These are phyloP conservation scores for Cartodere bifasciata DNA, from an alignment of 2,888 invertebrate species.

Conservation along the genomic window DNA sequence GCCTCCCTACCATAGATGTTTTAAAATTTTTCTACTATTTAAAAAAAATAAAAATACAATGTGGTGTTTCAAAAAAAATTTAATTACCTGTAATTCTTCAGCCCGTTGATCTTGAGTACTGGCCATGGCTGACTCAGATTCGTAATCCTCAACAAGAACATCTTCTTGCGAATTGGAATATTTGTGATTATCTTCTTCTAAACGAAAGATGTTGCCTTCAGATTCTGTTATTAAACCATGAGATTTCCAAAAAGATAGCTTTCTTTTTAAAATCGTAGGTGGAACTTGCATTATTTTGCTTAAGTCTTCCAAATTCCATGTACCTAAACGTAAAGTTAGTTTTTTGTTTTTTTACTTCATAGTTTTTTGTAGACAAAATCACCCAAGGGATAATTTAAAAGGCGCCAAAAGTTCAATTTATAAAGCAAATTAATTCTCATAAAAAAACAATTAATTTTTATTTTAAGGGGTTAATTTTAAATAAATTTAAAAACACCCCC, in stretches of 20 bases:
- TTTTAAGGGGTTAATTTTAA: too few relatives aligned
- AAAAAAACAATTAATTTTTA: too few relatives aligned
- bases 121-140: slow-evolving; percentile 87
- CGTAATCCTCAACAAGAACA: slow-evolving; percentile 73
- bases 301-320: slow-evolving; percentile 80
- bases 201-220: slow-evolving; percentile 56
- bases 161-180: slow-evolving; percentile 45
- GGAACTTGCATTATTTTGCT: slow-evolving; percentile 81
- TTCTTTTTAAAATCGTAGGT: slow-evolving; percentile 67
- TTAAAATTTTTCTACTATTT: too few relatives aligned
- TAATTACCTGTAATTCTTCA: slow-evolving; percentile 70
- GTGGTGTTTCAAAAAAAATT: too few relatives aligned
- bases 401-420: too few relatives aligned
- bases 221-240: slow-evolving; percentile 75
- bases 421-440: too few relatives aligned
- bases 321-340: slow-evolving; percentile 36
- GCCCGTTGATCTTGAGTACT: slow-evolving; percentile 89
- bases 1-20: too few relatives aligned
- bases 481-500: too few relatives aligned
- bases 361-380: too few relatives aligned
- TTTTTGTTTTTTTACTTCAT: too few relatives aligned
- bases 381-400: too few relatives aligned
- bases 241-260: slow-evolving; percentile 91
- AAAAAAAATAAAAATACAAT: too few relatives aligned
- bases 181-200: slow-evolving; percentile 51